Evolutionary conservation across 2,888 invertebrate genomes (phyloP).

Genomic region (Eustalomyia histrio): DNA sequence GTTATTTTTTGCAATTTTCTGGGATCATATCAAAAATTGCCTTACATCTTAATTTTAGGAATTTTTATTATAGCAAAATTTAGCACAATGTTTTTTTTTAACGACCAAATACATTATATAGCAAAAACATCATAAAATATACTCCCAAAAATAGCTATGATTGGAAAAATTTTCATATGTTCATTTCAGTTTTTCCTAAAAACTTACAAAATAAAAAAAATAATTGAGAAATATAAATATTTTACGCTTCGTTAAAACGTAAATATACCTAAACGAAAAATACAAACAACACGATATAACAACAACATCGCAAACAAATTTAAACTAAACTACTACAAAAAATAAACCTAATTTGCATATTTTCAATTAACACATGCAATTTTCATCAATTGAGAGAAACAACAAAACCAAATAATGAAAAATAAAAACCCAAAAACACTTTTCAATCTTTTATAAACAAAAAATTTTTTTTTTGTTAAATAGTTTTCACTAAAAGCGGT

Average conservation of each 20-base stretch:
- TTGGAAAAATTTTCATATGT: too few species aligned
- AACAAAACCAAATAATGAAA: slow-evolving; percentile 36
- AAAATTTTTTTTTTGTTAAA: background rate
- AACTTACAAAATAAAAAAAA: background rate
- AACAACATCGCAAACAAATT: slow-evolving; percentile 24
- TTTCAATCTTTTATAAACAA: slow-evolving; percentile 16
- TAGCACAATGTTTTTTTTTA: slow-evolving; percentile 6
- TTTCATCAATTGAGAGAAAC: slow-evolving; percentile 46
- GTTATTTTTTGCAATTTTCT: too few species aligned
- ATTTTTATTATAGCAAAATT: slow-evolving; percentile 1
- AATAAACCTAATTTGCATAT: slow-evolving; percentile 58
- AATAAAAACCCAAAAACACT: slow-evolving; percentile 3
- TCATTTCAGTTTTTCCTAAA: too few species aligned
- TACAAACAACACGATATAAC: slow-evolving; percentile 25
- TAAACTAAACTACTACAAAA: slow-evolving; percentile 30
- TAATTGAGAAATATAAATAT: slow-evolving; percentile 56
- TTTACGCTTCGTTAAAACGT: slow-evolving; percentile 56
- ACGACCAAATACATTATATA: slow-evolving; percentile 46
- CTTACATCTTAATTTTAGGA: too few species aligned
- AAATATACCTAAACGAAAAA: slow-evolving; percentile 27
- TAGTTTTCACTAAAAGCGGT: slow-evolving; percentile 17
- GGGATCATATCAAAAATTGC: too few species aligned
- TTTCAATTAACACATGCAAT: slow-evolving; percentile 57
- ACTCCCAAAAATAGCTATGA: slow-evolving; percentile 17
- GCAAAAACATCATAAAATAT: slow-evolving; percentile 10